A percentile compares a stretch with the other conserved stretches of the same genome.
Conservation (phyloP, 2,797 vertebrate genomes). For the Silurus aristotelis region DNA sequence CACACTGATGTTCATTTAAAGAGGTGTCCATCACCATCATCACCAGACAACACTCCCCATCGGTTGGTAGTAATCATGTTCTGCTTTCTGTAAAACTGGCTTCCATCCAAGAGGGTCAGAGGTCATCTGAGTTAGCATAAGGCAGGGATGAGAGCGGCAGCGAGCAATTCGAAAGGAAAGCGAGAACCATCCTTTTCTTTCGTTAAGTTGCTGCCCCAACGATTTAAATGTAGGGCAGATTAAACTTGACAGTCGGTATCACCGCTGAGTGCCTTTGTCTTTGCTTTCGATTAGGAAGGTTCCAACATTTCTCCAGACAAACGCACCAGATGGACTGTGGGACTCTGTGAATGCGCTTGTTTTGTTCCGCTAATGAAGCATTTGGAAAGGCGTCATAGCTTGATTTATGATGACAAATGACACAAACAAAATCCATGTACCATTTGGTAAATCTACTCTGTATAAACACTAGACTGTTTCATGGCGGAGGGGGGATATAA, state of each 20-base stretch:
- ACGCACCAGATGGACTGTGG: conserved; percentile 52
- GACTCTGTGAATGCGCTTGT: conserved; percentile 47
- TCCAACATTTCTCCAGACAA: conserved; percentile 51
- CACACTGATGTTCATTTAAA: conserved; percentile 53
- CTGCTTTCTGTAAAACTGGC: conserved; percentile 58
- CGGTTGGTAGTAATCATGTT: conserved; percentile 51
- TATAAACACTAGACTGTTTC: conserved; percentile 42
- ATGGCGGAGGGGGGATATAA: background rate
- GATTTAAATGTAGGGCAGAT: conserved; percentile 39
- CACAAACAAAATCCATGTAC: conserved; percentile 49
- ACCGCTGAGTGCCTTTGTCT: conserved; percentile 41
- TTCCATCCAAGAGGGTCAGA: conserved; percentile 57
- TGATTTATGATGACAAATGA: conserved; percentile 57
- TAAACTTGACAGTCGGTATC: conserved; percentile 50
- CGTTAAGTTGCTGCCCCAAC: conserved; percentile 33
- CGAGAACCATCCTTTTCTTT: conserved; percentile 32
- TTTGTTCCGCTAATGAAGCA: conserved; percentile 54
- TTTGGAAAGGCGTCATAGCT: conserved; percentile 52
- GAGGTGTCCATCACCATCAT: conserved; percentile 49
- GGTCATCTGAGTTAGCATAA: conserved; percentile 56
- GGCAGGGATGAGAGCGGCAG: background rate
- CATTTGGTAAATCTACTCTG: conserved; percentile 39
- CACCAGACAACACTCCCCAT: conserved; percentile 53
- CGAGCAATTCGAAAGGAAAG: background rate
- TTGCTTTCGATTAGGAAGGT: conserved; percentile 44